phyloP scores from a whole-genome alignment of 2,888 invertebrate genomes.

The Germaria angustata region DNA sequence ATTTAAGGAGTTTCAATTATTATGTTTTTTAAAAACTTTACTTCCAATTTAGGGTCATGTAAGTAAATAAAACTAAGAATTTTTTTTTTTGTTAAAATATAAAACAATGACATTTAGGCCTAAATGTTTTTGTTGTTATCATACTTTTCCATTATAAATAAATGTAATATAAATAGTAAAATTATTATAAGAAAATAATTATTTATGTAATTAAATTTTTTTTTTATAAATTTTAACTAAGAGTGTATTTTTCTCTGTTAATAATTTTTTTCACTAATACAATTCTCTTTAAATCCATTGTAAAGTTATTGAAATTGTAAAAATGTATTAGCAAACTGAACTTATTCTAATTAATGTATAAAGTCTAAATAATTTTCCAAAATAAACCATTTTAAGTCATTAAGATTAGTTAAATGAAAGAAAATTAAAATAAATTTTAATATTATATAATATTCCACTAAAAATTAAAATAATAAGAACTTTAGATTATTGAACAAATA shows the following conservation, averaged over 20 bases:
- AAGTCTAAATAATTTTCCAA: slow-evolving; percentile 17
- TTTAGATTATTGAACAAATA: slow-evolving; percentile 24
- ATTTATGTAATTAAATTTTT: slow-evolving; percentile 7
- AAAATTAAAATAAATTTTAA: slow-evolving; percentile 63
- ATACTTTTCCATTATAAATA: not conserved
- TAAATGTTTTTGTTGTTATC: not conserved
- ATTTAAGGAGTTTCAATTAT: too few species aligned
- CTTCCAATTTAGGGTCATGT: too few species aligned
- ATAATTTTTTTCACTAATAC: slow-evolving; percentile 35
- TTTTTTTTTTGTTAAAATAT: not conserved
- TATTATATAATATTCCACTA: slow-evolving; percentile 55
- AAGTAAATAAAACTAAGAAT: too few species aligned
- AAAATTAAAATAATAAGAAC: slow-evolving; percentile 48
- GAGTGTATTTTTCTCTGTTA: not conserved
- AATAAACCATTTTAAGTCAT: slow-evolving; percentile 43
- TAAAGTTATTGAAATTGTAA: slow-evolving; percentile 22
- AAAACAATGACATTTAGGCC: not conserved
- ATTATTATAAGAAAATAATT: slow-evolving; percentile 8
- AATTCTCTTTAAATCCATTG: slow-evolving; percentile 42
- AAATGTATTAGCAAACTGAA: not conserved
- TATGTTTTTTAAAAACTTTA: too few species aligned
- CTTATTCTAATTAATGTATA: slow-evolving; percentile 44
- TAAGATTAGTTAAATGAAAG: slow-evolving; percentile 72
- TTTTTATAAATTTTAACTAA: not conserved
- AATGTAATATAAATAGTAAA: slow-evolving; percentile 13